phyloP scores from a whole-genome alignment of 2,888 invertebrate genomes.

The Hypena proboscidalis region DNA sequence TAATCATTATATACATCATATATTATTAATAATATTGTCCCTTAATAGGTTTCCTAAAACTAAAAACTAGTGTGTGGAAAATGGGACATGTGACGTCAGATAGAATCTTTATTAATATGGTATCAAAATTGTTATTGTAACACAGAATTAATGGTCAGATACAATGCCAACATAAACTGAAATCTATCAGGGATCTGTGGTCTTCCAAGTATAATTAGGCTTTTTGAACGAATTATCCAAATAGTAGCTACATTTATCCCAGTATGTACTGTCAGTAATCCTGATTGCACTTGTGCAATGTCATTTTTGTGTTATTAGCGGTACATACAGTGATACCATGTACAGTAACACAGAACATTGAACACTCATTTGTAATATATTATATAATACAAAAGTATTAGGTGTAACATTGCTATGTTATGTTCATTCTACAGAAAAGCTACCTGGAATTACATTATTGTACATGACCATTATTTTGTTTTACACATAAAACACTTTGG shows the following conservation, averaged over 20 bases:
- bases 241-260: conserved; percentile 10
- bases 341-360: no score
- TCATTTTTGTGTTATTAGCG: conserved; percentile 13
- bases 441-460: conserved; percentile 35
- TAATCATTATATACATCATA: conserved; percentile 54
- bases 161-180: conserved; percentile 48
- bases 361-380: no score
- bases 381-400: no score
- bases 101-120: conserved; percentile 61
- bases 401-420: no score
- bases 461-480: conserved; percentile 69
- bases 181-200: conserved; percentile 55
- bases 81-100: conserved; percentile 52
- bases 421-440: no score
- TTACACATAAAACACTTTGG: conserved; percentile 56
- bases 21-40: conserved; percentile 41
- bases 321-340: conserved; percentile 13
- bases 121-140: conserved; percentile 62
- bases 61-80: conserved; percentile 45
- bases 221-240: conserved; percentile 47
- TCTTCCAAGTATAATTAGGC: conserved; percentile 64
- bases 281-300: conserved; percentile 12
- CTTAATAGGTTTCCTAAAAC: conserved; percentile 52
- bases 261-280: conserved; percentile 13
- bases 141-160: conserved; percentile 68